A percentile compares a stretch with the other conserved stretches of the same genome.
Conservation (phyloP, 2,797 vertebrate genomes). For the Myotis pilosus region DNA sequence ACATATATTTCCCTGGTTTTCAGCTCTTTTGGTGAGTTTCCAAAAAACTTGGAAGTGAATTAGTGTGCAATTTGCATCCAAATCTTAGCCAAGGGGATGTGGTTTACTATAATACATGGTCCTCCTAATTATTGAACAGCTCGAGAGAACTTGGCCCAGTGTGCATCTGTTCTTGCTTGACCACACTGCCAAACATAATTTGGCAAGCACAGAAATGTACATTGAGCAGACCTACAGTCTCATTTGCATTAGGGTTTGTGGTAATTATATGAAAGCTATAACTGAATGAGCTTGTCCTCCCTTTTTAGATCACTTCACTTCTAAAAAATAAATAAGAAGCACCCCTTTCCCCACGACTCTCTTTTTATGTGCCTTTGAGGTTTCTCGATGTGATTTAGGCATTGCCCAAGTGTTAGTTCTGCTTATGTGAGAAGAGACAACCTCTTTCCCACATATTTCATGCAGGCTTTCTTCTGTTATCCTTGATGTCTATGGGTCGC, state of each 20-base stretch:
- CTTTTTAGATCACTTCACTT: conserved; percentile 85
- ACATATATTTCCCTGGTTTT: conserved; percentile 90
- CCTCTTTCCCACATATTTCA: conserved; percentile 53
- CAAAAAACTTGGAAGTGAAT: conserved; percentile 90
- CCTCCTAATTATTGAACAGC: conserved; percentile 92
- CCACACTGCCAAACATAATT: conserved; percentile 89
- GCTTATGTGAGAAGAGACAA: conserved; percentile 64
- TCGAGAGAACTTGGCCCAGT: conserved; percentile 89
- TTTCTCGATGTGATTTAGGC: conserved; percentile 80
- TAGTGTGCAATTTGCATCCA: conserved; percentile 88
- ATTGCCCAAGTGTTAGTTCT: conserved; percentile 80
- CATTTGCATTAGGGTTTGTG: conserved; percentile 87
- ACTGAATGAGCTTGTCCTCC: conserved; percentile 85
- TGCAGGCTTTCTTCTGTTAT: conserved; percentile 69
- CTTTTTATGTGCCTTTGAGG: conserved; percentile 79
- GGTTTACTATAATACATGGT: conserved; percentile 93
- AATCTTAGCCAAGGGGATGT: conserved; percentile 94
- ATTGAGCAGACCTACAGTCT: conserved; percentile 89
- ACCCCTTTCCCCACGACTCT: conserved; percentile 74
- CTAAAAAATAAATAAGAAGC: conserved; percentile 81
- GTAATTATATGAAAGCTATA: conserved; percentile 86
- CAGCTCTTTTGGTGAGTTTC: conserved; percentile 88
- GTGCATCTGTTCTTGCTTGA: conserved; percentile 90
- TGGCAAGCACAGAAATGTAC: conserved; percentile 88
- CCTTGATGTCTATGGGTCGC: conserved; percentile 70